Conservation (phyloP, 2,888 invertebrate species). For the Lordiphosa fenestrarum region DNA sequence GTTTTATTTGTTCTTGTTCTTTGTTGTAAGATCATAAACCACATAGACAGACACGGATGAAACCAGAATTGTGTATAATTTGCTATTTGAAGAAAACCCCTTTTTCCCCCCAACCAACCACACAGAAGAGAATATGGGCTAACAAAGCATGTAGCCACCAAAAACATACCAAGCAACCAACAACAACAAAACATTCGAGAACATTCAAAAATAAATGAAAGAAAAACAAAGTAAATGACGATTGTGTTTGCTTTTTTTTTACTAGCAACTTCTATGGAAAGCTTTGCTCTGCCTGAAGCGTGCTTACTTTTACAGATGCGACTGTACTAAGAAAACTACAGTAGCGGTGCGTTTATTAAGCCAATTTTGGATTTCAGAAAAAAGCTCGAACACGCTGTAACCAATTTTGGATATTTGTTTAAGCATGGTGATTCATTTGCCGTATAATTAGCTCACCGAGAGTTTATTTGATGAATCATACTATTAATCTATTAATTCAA, state of each 20-base stretch:
- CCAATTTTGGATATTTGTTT: no score
- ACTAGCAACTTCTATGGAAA: slow-evolving; percentile 13
- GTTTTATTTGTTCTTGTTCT: no score
- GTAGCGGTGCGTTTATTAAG: slow-evolving; percentile 17
- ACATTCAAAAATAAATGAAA: slow-evolving; percentile 66
- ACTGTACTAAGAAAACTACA: slow-evolving; percentile 38
- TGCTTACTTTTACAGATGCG: slow-evolving; percentile 6
- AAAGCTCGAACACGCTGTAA: no score
- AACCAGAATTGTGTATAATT: not conserved
- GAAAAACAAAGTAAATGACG: slow-evolving; percentile 35
- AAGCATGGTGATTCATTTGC: no score
- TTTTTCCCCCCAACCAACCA: not conserved
- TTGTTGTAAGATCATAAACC: not conserved
- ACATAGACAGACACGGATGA: not conserved
- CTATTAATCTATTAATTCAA: no score
- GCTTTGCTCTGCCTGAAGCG: not conserved
- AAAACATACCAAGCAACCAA: slow-evolving; percentile 16
- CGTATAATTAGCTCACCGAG: no score
- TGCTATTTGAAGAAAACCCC: not conserved
- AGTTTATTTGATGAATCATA: no score
- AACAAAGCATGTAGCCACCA: slow-evolving; percentile 13
- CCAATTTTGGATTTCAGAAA: not conserved
- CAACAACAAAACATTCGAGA: slow-evolving; percentile 54
- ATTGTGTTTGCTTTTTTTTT: slow-evolving; percentile 7
- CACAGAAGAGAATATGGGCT: slow-evolving; percentile 7